Evolutionary conservation across 2,888 invertebrate species (phyloP), one percentile per base, ranked within the genome.

Genomic region (Dasypolia templi): DNA sequence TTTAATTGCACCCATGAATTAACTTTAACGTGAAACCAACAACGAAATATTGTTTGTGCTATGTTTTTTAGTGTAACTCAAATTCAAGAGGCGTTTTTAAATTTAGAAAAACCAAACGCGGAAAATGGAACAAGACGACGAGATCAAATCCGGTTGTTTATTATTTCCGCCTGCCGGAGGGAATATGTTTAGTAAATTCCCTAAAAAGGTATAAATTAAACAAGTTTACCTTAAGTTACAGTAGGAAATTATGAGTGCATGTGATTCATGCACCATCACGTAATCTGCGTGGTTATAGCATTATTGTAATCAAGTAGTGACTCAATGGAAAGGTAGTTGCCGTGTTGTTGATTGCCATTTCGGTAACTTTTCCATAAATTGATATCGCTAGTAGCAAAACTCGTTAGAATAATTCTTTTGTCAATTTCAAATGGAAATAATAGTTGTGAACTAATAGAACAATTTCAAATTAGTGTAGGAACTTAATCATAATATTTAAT

Each of bases 91-190:
- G 81, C 72, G 62, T 81, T 73, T 65, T 58, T 59, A 76, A 64
- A 77, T 71, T 82, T 80, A 84, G 82, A 80, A 83, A 85, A 83
- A 79, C 80, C 83, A 72, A 83, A 82, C 74, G 75, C 70, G 61
- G 81, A 92, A 88, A 85, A 98, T 98, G 98, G 98, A 98, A 93
- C 97, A 97, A 92, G 98, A 98, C 96, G 97, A 97, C 93, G 97
- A 97, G 92, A 96, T 98, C 89, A 97, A 97, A 91, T 97, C 97
- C 92, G 98, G 98, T 92, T 97, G 97, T 96, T 97, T 98, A 90
- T 96, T 98, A 92, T 97, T 98, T 94, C 98, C 98, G 91, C 98
- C 98, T 86, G 96, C 95, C 87, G 96, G 96, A 90, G 96, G 96
- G 82, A 95, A 95, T 88, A 96, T 98, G 89, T 97, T 98, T 89